Conservation (phyloP, 2,888 invertebrate species). For the Cryptosula pallasiana region DNA sequence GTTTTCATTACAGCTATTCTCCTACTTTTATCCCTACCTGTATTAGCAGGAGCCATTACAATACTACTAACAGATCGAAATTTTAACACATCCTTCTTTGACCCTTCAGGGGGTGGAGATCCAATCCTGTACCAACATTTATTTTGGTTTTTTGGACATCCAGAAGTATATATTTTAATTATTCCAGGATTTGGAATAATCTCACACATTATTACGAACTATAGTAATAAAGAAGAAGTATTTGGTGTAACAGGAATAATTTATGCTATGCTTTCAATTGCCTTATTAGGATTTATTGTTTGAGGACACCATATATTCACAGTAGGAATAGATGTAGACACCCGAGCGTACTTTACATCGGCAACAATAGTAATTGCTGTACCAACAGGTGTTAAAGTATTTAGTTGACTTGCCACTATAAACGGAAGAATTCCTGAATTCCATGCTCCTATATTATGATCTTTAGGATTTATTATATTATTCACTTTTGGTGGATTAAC, state of each 20-base stretch:
- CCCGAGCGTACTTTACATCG: slow-evolving; percentile 76
- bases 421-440: slow-evolving; percentile 28
- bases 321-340: slow-evolving; percentile 76
- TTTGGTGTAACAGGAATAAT: slow-evolving; percentile 71
- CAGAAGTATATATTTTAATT: slow-evolving; percentile 82
- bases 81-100: slow-evolving; percentile 75
- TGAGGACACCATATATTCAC: slow-evolving; percentile 83
- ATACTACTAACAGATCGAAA: slow-evolving; percentile 75
- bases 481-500: slow-evolving; percentile 67
- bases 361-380: slow-evolving; percentile 82
- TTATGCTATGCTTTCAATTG: slow-evolving; percentile 79
- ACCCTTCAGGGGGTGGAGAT: slow-evolving; percentile 73
- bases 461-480: slow-evolving; percentile 71
- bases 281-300: slow-evolving; percentile 74
- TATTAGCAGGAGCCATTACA: slow-evolving; percentile 73
- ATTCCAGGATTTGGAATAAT: slow-evolving; percentile 76
- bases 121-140: slow-evolving; percentile 76
- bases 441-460: slow-evolving; percentile 60
- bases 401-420: slow-evolving; percentile 61
- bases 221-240: slow-evolving; percentile 63
- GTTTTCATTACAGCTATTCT: slow-evolving; percentile 65
- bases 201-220: slow-evolving; percentile 68
- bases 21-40: slow-evolving; percentile 66
- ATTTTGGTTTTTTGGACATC: slow-evolving; percentile 84
- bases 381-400: slow-evolving; percentile 78